phyloP scores from a whole-genome alignment of 2,113 vertebrate species.

The Rallus limicola region DNA sequence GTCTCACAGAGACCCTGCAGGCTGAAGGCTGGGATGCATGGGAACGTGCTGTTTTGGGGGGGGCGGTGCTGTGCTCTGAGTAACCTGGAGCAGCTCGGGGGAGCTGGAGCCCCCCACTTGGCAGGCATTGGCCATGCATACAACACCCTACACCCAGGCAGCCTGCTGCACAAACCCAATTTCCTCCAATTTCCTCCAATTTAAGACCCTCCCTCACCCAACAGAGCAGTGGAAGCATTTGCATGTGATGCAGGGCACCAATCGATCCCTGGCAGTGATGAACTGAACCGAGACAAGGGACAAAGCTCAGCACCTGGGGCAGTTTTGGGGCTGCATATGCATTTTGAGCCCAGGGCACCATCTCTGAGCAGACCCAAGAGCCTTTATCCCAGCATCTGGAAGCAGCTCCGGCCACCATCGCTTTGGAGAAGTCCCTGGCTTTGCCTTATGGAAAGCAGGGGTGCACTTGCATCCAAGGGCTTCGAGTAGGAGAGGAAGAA shows the following conservation, averaged over 20 bases:
- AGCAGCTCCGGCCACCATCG: neutral
- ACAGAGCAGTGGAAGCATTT: neutral
- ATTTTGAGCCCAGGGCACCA: neutral
- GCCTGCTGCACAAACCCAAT: neutral
- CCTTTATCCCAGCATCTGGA: neutral
- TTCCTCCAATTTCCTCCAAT: neutral
- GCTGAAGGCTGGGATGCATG: rapidly evolving
- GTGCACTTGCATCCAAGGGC: neutral
- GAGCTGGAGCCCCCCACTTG: rapidly evolving
- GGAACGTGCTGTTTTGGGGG: rapidly evolving
- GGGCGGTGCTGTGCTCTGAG: neutral
- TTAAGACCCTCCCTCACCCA: neutral
- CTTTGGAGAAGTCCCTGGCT: neutral
- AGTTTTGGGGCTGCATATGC: rapidly evolving
- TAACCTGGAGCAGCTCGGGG: neutral
- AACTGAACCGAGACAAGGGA: neutral
- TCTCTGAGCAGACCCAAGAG: neutral
- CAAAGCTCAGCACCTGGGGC: neutral
- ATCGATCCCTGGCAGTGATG: rapidly evolving
- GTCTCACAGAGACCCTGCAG: neutral
- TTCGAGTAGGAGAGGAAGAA: neutral
- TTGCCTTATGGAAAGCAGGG: neutral
- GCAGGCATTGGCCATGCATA: rapidly evolving
- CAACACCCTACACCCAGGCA: neutral
- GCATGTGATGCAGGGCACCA: neutral